Conservation (phyloP, 2,888 invertebrate species). For the Antheraea assamensis region DNA sequence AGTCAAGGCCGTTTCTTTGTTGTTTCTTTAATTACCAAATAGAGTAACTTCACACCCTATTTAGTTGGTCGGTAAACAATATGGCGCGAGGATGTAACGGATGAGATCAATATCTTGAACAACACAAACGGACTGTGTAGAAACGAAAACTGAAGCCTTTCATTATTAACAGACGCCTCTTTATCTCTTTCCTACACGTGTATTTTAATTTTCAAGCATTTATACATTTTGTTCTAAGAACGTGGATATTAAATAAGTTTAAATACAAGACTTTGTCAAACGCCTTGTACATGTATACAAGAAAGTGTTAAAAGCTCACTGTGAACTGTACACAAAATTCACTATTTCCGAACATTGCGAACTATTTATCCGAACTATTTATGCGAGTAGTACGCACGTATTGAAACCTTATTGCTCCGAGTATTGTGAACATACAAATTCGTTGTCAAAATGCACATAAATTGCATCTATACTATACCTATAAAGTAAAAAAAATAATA, state of each 20-base stretch:
- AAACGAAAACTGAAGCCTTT: not conserved
- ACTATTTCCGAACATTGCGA: too few relatives aligned
- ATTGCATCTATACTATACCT: too few relatives aligned
- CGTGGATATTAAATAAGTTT: not conserved
- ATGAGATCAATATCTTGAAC: not conserved
- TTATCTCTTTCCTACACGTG: not conserved
- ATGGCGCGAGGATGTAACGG: constrained; percentile 5
- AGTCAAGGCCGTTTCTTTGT: not conserved
- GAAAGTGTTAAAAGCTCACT: too few relatives aligned
- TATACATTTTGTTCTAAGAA: not conserved
- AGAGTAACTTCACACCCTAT: constrained; percentile 8
- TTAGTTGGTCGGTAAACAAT: constrained; percentile 6
- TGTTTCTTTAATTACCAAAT: constrained; percentile 1
- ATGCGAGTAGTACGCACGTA: too few relatives aligned
- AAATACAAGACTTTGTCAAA: too few relatives aligned
- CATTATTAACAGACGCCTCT: not conserved
- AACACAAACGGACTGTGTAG: constrained; percentile 5
- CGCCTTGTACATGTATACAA: too few relatives aligned
- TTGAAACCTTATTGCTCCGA: too few relatives aligned
- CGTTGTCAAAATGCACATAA: too few relatives aligned
- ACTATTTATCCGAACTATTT: too few relatives aligned
- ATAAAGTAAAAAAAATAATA: too few relatives aligned
- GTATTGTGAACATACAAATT: too few relatives aligned
- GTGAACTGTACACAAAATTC: too few relatives aligned
- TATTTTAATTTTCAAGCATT: not conserved